Percentiles rank a stretch among this genome's conserved stretches.
phyloP scores from a whole-genome alignment of 2,797 vertebrate species.

The Alauda arvensis region DNA sequence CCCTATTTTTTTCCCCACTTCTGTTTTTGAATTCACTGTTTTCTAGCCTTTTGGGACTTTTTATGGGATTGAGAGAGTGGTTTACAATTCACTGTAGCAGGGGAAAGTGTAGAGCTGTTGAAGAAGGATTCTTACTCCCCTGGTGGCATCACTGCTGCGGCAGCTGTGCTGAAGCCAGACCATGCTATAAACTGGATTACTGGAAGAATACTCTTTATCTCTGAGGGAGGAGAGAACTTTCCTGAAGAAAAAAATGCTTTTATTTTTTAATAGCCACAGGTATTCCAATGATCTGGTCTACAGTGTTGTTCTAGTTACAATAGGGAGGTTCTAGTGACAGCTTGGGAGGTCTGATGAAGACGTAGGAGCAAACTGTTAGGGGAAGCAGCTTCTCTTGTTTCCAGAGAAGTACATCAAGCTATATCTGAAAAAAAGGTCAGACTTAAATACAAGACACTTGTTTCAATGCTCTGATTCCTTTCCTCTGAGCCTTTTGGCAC shows the following conservation, averaged over 20 bases:
- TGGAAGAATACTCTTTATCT: not conserved
- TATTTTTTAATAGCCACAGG: not conserved
- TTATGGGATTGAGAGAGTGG: not conserved
- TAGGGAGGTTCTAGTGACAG: not conserved
- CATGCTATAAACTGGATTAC: not conserved
- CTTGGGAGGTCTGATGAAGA: not conserved
- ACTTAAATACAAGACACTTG: not conserved
- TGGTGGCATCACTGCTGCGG: not conserved
- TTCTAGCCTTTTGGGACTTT: not conserved
- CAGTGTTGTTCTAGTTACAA: not conserved
- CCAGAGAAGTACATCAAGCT: not conserved
- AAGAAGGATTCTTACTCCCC: not conserved
- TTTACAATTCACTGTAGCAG: not conserved
- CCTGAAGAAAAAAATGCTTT: not conserved
- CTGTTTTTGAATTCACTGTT: not conserved
- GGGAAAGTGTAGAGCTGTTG: not conserved
- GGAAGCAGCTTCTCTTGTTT: not conserved
- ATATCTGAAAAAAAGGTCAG: not conserved
- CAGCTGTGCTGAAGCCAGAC: not conserved
- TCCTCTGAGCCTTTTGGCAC: not conserved
- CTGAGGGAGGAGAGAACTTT: not conserved
- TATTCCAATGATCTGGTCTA: not conserved
- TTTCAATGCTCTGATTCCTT: not conserved
- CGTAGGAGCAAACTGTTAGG: not conserved
- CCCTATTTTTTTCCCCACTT: accelerated